A percentile compares a stretch with the other conserved stretches of the same genome.
phyloP scores from a whole-genome alignment of 2,888 invertebrate species.

The Apamea crenata region DNA sequence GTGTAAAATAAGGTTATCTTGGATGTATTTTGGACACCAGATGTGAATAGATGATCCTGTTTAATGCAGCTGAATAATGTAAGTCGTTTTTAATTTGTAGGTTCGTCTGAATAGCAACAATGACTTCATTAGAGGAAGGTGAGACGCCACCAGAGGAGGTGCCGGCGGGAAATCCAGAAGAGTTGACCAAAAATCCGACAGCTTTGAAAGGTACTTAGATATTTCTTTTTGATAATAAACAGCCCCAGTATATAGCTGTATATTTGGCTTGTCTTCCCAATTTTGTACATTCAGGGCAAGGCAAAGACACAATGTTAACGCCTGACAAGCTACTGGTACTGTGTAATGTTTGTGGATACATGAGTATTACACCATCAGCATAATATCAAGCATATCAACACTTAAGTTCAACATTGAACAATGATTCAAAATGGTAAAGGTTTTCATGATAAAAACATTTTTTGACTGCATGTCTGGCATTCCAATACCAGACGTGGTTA shows the following conservation, averaged over 20 bases:
- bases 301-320: not conserved
- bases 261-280: constrained; percentile 1
- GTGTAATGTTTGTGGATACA: not conserved
- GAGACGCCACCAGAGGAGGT: constrained; percentile 82
- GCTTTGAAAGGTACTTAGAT: constrained; percentile 90
- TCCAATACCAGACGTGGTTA: not conserved
- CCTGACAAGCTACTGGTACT: not conserved
- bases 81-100: constrained; percentile 30
- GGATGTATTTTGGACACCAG: constrained; percentile 14
- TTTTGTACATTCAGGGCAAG: not conserved
- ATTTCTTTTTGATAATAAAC: not conserved
- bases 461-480: not conserved
- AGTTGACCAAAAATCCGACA: constrained; percentile 91
- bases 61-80: not conserved
- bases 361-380: not conserved
- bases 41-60: not conserved
- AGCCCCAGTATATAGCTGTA: not conserved
- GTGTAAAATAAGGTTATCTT: constrained; percentile 66
- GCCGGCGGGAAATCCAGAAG: constrained; percentile 90
- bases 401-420: not conserved
- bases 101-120: constrained; percentile 64
- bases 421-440: not conserved
- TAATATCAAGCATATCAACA: not conserved
- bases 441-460: not conserved
- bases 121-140: constrained; percentile 85